Conservation (phyloP, 2,888 invertebrate species). For the Polydrusus tereticollis region DNA sequence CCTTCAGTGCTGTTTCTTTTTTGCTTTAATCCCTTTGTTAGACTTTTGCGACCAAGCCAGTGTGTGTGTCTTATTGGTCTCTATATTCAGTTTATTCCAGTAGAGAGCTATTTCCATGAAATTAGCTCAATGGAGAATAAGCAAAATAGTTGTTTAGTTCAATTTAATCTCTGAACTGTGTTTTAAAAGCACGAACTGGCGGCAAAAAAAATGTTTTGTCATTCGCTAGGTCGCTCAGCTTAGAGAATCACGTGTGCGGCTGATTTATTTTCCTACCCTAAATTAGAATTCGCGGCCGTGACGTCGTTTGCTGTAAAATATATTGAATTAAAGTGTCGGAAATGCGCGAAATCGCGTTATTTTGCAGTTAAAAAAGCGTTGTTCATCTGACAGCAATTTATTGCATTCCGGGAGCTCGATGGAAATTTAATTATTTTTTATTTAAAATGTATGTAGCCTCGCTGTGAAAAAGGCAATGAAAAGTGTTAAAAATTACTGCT, state of each 20-base stretch:
- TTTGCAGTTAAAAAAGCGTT: constrained; percentile 20
- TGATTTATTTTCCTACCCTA: constrained; percentile 34
- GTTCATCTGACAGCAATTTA: constrained; percentile 29
- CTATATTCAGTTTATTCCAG: too few species aligned
- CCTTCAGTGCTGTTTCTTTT: too few species aligned
- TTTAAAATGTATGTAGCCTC: constrained; percentile 1
- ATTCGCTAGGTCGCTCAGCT: constrained; percentile 1
- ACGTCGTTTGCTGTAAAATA: constrained; percentile 31
- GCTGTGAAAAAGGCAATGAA: not conserved
- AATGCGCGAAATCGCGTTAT: constrained; percentile 34
- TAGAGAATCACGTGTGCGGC: constrained; percentile 31
- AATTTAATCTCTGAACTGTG: not conserved
- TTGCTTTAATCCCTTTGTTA: too few species aligned
- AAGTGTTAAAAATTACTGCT: not conserved
- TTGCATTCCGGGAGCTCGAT: constrained; percentile 12
- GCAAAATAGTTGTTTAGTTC: not conserved
- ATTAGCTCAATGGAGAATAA: too few species aligned
- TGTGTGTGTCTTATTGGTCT: too few species aligned
- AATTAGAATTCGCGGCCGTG: constrained; percentile 26
- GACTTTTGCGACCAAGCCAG: too few species aligned
- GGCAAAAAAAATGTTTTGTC: constrained; percentile 14
- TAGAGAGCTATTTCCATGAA: too few species aligned
- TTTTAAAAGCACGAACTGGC: not conserved
- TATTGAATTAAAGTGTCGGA: constrained; percentile 37
- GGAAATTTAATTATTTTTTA: constrained; percentile 13